Evolutionary conservation across 1,140 invertebrate genomes (phyloP).

Genomic region (Trinorchestia longiramus): DNA sequence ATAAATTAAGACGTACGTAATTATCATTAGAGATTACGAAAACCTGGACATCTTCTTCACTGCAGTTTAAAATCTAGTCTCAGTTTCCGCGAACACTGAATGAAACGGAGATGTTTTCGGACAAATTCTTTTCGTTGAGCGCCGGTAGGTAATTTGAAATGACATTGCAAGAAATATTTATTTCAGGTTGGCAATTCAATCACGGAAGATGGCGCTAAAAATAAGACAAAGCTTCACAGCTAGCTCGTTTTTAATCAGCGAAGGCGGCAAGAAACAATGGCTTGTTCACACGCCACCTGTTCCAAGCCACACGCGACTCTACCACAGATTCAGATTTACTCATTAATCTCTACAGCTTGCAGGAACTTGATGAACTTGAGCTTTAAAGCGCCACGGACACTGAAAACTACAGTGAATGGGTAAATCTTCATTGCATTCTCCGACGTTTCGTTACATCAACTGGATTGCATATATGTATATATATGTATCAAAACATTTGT

Average conservation of each 20-base stretch:
- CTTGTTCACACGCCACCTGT: constrained; percentile 16
- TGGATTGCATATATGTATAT: neutral
- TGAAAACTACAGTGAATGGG: neutral
- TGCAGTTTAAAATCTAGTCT: neutral
- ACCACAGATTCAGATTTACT: constrained; percentile 31
- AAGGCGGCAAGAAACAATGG: constrained; percentile 46
- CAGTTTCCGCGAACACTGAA: neutral
- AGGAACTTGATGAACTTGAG: neutral
- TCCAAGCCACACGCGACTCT: constrained; percentile 2
- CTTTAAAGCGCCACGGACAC: neutral
- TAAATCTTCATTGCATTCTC: no score
- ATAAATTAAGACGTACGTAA: neutral
- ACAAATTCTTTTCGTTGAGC: neutral
- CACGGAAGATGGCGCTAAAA: constrained; percentile 13
- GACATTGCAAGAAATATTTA: neutral
- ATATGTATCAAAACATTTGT: no score
- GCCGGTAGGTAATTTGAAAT: neutral
- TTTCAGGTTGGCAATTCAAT: constrained; percentile 32
- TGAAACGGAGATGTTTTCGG: neutral
- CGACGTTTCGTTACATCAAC: no score
- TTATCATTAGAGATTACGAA: neutral
- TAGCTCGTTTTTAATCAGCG: neutral
- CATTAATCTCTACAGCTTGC: constrained; percentile 7
- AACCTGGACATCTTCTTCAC: neutral
- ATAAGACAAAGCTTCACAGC: constrained; percentile 24